phyloP scores from a whole-genome alignment of 2,797 vertebrate species.

The Gephyroberyx darwinii region DNA sequence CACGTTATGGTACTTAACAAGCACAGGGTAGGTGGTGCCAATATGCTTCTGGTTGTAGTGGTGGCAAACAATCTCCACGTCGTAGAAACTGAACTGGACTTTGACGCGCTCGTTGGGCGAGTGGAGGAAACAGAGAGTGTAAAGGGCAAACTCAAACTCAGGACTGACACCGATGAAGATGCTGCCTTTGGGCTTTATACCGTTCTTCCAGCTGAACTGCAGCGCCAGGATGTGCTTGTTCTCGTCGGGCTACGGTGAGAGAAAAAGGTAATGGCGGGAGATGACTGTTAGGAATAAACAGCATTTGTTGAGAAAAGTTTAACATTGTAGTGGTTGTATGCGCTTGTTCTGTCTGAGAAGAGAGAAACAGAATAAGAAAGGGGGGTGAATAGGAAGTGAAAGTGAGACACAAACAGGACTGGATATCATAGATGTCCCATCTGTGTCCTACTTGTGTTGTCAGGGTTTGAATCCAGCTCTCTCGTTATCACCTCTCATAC shows the following conservation, averaged over 20 bases:
- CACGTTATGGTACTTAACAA: conserved; percentile 75
- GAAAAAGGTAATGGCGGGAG: not conserved
- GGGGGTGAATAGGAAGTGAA: not conserved
- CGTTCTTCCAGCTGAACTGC: conserved; percentile 87
- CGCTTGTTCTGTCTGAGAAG: not conserved
- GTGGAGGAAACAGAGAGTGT: conserved; percentile 85
- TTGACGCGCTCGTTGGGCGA: conserved; percentile 83
- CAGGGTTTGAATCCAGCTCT: too few relatives aligned
- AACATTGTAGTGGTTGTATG: not conserved
- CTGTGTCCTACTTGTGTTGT: too few relatives aligned
- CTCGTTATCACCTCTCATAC: too few relatives aligned
- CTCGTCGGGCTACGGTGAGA: conserved; percentile 79
- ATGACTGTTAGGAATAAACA: not conserved
- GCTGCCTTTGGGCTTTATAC: conserved; percentile 86
- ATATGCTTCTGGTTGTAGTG: conserved; percentile 86
- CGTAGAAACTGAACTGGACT: conserved; percentile 84
- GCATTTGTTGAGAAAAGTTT: not conserved
- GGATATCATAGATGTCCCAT: too few relatives aligned
- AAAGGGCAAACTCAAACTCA: conserved; percentile 85
- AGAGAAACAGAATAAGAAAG: not conserved
- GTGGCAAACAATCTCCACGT: conserved; percentile 86
- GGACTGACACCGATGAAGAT: conserved; percentile 87
- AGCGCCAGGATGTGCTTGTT: conserved; percentile 85
- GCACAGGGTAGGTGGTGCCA: conserved; percentile 85
- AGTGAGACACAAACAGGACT: not conserved